These are phyloP conservation scores for Chesias legatella DNA, from an alignment of 2,888 invertebrate species.

Conservation along the genomic window DNA sequence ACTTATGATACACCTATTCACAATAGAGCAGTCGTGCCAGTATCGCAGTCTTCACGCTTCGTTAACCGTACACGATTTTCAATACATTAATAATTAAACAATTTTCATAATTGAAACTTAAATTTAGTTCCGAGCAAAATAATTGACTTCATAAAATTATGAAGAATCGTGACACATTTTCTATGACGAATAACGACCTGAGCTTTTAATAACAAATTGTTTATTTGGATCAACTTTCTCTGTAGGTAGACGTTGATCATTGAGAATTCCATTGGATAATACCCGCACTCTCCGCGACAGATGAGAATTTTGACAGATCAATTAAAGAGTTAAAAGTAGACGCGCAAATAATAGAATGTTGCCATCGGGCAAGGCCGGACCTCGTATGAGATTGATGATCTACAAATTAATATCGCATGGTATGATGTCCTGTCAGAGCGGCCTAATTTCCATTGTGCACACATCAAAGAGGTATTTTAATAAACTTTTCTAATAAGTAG, in stretches of 20 bases:
- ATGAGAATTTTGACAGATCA: slow-evolving; percentile 61
- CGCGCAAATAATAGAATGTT: slow-evolving; percentile 33
- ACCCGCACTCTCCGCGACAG: slow-evolving; percentile 36
- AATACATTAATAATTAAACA: slow-evolving; percentile 12
- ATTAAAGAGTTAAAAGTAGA: slow-evolving; percentile 44
- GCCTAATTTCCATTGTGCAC: slow-evolving; percentile 16
- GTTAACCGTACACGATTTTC: slow-evolving; percentile 8
- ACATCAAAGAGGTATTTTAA: not conserved
- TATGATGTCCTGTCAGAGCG: slow-evolving; percentile 7
- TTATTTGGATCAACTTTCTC: slow-evolving; percentile 45
- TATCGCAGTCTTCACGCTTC: slow-evolving; percentile 7
- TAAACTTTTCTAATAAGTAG: too few relatives aligned
- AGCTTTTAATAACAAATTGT: slow-evolving; percentile 18
- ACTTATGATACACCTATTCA: slow-evolving; percentile 22
- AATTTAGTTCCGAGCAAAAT: slow-evolving; percentile 7
- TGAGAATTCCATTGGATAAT: slow-evolving; percentile 52
- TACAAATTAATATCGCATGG: slow-evolving; percentile 17
- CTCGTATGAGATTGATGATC: slow-evolving; percentile 25
- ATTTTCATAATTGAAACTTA: slow-evolving; percentile 12
- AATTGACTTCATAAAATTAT: slow-evolving; percentile 11
- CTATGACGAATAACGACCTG: slow-evolving; percentile 15
- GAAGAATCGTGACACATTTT: slow-evolving; percentile 16
- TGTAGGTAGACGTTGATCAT: slow-evolving; percentile 45
- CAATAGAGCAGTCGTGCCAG: slow-evolving; percentile 8
- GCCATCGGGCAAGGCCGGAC: slow-evolving; percentile 27